Evolutionary conservation across 2,113 vertebrate genomes (phyloP), one percentile per base, ranked within the genome.

Genomic region (Enhydra lutris): DNA sequence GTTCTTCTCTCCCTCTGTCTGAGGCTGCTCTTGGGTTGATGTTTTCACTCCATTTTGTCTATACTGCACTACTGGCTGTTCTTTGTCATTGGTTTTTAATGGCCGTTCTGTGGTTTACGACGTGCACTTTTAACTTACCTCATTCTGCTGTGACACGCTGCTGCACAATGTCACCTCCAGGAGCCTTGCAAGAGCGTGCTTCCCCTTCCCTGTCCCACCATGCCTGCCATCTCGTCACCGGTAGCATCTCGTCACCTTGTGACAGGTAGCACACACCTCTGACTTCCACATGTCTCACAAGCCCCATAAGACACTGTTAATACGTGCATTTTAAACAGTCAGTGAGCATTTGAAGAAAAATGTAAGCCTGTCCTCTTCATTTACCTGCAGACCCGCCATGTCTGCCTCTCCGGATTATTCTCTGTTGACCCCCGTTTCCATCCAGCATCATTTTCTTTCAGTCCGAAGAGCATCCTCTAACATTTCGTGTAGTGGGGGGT

Each of bases 121-220:
- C 1, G 24, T 59, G 55, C 26, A 34, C 55, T 45, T 31, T 57
- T 34, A 23, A 42, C 29, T 59, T 15, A 20, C 39, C 59, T 50
- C n/a, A 11, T 12, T 42, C 36, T 12, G 26, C 81, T 6, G 24
- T 11, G n/a, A 39, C 34, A 26, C 21, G n/a, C 10, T 11, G n/a
- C 1, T 26, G n/a, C 14, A 20, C 23, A 20, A 29, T 10, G 26
- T 50, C 57, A 47, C 0, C 10, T 6, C 31, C 1, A 10, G 3
- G 42, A 15, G 42, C 31, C 42, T 47, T 0, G 7, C 9, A 2
- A 3, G 57, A 13, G 73, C 1, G 1, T 18, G 29, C 88, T 10
- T 57, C 52, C 36, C 15, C 31, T 9, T 76, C 74, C 73, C 57
- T 4, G n/a, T 26, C 73, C 31, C 31, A 26, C 59, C 71, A 26